Base-by-base conservation (phyloP, 1,140 invertebrate genomes). In the Aphelinus certus region DNA sequence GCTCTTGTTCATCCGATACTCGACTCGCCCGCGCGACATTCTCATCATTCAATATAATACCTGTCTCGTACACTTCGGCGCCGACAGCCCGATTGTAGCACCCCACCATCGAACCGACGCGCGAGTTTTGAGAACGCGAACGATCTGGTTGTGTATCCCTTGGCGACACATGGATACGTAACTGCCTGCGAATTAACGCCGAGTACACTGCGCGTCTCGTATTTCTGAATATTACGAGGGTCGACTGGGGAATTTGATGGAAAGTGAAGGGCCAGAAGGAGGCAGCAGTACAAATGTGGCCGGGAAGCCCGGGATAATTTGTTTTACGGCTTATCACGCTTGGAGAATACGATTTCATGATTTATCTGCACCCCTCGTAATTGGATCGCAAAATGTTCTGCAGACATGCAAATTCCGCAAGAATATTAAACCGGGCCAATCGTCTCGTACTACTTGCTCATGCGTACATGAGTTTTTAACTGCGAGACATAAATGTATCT, bases 281-380 rank as follows among this genome's bases (percentile, higher is more conserved):
- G 57, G n/a, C n/a, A 26, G 26, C 26, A 5, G 48, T 58, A 60
- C 60, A 69, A 69, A 69, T 69, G 67, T 69, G 51, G 46, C 3
- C 3, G 67, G 42, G 10, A 26, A 10, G 9, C 57, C 47, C 4
- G 10, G 47, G 67, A 69, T 69, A 69, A 69, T 69, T 69, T 69
- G 57, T 69, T 69, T 69, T 69, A 48, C 57, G 26, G 56, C 67
- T 69, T 61, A 69, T 60, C 60, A 60, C 57, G 45, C 26, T 49
- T 42, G 46, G 10, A 43, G n/a, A 49, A 60, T 69, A 60, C 7
- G 7, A 43, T 43, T 9, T 42, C 3, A 7, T 69, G 56, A 69
- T 69, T 69, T 48, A 69, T 69, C 67, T 43, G 3, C 51, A 55
- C 61, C 43, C 46, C 9, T 48, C 7, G 42, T 68, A 68, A 68